A percentile compares a stretch with the other conserved stretches of the same genome.
Conservation (phyloP, 1,140 invertebrate genomes). For the Drosophila pandora region DNA sequence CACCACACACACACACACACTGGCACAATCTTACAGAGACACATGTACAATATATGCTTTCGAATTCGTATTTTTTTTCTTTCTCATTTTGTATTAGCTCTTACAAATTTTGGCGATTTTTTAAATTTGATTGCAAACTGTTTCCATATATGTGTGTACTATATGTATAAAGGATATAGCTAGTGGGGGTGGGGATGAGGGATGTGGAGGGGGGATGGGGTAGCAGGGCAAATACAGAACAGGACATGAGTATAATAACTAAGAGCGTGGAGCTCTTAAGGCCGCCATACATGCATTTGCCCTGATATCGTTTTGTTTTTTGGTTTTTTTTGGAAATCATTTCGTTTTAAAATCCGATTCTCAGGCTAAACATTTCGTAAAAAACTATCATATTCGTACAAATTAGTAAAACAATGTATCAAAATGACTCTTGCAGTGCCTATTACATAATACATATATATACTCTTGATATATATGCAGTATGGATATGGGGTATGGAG, state of each 20-base stretch:
- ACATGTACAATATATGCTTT: neutral
- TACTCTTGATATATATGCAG: neutral
- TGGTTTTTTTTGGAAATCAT: neutral
- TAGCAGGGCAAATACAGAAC: neutral
- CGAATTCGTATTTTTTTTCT: neutral
- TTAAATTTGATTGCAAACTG: slow-evolving; percentile 59
- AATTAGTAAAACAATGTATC: slow-evolving; percentile 5
- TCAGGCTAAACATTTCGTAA: neutral
- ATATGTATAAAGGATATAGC: slow-evolving; percentile 42
- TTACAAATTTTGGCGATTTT: slow-evolving; percentile 59
- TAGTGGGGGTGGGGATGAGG: neutral
- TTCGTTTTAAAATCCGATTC: too few relatives aligned
- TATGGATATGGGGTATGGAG: too few relatives aligned
- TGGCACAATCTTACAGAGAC: slow-evolving; percentile 19
- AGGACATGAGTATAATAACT: slow-evolving; percentile 1
- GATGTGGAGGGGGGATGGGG: too few relatives aligned
- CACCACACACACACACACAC: slow-evolving; percentile 26
- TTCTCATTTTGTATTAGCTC: neutral
- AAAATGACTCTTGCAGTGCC: neutral
- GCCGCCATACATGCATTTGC: neutral
- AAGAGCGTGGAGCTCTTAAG: neutral
- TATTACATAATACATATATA: neutral
- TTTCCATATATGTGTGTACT: slow-evolving; percentile 40
- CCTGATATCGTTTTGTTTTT: neutral
- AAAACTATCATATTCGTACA: neutral